phyloP scores from a whole-genome alignment of 2,888 invertebrate genomes.

The Cremastobaeus sp. region DNA sequence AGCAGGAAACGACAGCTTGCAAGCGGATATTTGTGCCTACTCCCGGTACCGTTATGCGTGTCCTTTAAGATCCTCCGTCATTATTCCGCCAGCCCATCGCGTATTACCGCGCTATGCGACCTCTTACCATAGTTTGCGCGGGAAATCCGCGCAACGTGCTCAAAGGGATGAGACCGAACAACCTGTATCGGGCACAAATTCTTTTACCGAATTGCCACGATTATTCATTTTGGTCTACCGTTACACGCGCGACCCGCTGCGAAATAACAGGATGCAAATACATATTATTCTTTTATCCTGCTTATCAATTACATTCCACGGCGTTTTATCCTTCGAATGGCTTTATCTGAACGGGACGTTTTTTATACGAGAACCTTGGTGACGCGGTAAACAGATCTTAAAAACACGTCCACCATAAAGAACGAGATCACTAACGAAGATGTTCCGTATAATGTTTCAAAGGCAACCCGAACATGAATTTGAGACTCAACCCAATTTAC shows the following conservation, averaged over 20 bases:
- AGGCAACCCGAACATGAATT: too few species aligned
- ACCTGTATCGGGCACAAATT: conserved; percentile 53
- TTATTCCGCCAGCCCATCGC: conserved; percentile 67
- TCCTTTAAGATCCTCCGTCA: conserved; percentile 60
- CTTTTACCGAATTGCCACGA: conserved; percentile 57
- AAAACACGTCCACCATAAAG: conserved; percentile 17
- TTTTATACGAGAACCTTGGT: not conserved
- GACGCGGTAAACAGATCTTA: conserved; percentile 14
- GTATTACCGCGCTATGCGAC: conserved; percentile 63
- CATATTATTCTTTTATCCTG: conserved; percentile 56
- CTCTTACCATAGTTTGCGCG: conserved; percentile 59
- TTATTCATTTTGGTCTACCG: conserved; percentile 60
- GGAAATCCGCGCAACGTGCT: conserved; percentile 43
- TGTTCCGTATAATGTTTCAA: too few species aligned
- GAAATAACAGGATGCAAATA: conserved; percentile 43
- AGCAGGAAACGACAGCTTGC: conserved; percentile 73
- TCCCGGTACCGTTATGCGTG: conserved; percentile 72
- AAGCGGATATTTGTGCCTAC: conserved; percentile 75
- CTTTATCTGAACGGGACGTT: conserved; percentile 39
- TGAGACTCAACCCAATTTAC: too few species aligned
- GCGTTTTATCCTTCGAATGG: conserved; percentile 36
- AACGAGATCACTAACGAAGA: conserved; percentile 6
- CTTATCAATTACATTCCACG: conserved; percentile 53
- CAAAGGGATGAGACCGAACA: conserved; percentile 55
- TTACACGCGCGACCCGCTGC: conserved; percentile 52